These are phyloP conservation scores for Drosophila borborema DNA, from an alignment of 2,888 invertebrate species.

Conservation along the genomic window DNA sequence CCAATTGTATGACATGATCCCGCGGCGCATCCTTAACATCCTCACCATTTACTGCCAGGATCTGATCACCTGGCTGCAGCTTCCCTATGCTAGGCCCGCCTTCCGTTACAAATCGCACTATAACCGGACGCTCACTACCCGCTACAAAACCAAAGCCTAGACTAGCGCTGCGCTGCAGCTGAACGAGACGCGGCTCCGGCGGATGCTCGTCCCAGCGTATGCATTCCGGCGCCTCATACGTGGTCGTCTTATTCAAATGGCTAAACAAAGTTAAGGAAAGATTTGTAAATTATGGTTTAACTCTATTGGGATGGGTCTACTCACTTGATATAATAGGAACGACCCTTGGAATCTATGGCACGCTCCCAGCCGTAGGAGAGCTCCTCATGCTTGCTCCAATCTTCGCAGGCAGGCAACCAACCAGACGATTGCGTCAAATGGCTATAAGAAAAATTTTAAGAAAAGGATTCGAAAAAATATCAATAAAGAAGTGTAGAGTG, in stretches of 20 bases:
- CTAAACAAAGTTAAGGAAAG: conserved; percentile 83
- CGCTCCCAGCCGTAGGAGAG: conserved; percentile 97
- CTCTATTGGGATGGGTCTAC: conserved; percentile 59
- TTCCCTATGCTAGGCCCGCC: conserved; percentile 96
- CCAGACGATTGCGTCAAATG: conserved; percentile 93
- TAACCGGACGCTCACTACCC: conserved; percentile 96
- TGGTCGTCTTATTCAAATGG: conserved; percentile 95
- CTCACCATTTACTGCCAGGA: conserved; percentile 95
- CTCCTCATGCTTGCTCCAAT: conserved; percentile 89
- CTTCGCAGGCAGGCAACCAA: conserved; percentile 95
- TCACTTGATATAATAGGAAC: conserved; percentile 93
- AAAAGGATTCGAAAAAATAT: background rate
- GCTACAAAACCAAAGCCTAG: conserved; percentile 98
- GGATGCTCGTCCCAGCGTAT: conserved; percentile 89
- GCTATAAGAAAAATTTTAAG: conserved; percentile 86
- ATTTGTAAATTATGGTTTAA: background rate
- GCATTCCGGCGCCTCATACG: conserved; percentile 92
- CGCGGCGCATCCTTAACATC: conserved; percentile 94
- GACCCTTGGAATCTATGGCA: conserved; percentile 92
- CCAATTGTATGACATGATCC: conserved; percentile 95
- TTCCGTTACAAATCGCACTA: conserved; percentile 94
- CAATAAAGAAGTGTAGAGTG: background rate
- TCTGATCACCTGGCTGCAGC: conserved; percentile 96
- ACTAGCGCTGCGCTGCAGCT: conserved; percentile 90
- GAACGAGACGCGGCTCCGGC: conserved; percentile 92